Evolutionary conservation across 2,113 vertebrate species (phyloP).

Genomic region (Podarcis raffonei): DNA sequence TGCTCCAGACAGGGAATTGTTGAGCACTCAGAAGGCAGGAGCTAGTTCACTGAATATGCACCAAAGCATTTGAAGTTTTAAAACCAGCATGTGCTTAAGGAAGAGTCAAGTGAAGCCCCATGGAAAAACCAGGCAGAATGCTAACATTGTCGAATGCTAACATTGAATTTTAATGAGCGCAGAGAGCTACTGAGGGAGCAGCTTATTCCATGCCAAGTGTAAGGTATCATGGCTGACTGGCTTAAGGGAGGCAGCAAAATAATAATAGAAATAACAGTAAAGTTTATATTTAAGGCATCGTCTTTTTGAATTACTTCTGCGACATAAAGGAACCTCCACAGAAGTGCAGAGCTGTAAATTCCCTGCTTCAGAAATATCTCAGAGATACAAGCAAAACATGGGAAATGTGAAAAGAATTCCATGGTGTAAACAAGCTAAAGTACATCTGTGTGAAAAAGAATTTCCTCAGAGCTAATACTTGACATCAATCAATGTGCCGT

Average conservation of each 20-base stretch:
- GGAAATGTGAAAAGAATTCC: slow-evolving; percentile 9
- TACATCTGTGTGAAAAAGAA: neutral
- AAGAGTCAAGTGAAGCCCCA: slow-evolving; percentile 3
- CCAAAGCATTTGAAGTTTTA: slow-evolving; percentile 26
- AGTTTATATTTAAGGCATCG: slow-evolving; percentile 57
- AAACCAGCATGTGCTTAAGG: slow-evolving; percentile 33
- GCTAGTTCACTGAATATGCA: slow-evolving; percentile 10
- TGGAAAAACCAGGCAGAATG: slow-evolving; percentile 14
- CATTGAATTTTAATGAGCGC: slow-evolving; percentile 37
- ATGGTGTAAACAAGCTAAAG: slow-evolving; percentile 21
- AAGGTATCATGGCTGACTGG: neutral
- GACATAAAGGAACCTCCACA: slow-evolving; percentile 39
- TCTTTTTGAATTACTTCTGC: slow-evolving; percentile 53
- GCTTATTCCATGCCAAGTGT: slow-evolving; percentile 42
- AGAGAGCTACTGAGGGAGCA: neutral
- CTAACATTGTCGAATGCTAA: slow-evolving; percentile 9
- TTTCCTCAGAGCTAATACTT: slow-evolving; percentile 5
- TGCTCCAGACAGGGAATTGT: slow-evolving; percentile 11
- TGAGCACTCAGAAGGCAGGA: slow-evolving; percentile 36
- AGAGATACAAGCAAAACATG: neutral
- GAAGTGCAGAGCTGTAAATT: neutral
- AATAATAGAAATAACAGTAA: slow-evolving; percentile 2
- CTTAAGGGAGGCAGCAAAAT: neutral
- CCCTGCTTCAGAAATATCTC: neutral
- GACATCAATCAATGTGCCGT: slow-evolving; percentile 27